Evolutionary conservation across 2,797 vertebrate species (phyloP).

Genomic region (Paguma larvata): DNA sequence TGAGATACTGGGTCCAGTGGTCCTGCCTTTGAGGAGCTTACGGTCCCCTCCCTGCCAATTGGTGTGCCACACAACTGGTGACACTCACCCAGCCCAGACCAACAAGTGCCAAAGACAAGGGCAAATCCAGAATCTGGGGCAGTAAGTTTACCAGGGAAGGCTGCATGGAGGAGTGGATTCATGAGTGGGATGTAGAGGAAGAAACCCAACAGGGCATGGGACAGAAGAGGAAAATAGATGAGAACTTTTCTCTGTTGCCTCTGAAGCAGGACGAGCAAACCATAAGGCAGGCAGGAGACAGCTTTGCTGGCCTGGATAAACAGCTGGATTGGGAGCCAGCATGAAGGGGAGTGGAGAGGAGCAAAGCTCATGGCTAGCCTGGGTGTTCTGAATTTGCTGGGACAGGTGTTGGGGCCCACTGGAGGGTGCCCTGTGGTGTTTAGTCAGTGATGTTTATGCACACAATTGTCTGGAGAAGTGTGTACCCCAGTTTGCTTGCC

Average conservation of each 20-base stretch:
- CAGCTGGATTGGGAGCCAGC: not conserved
- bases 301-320: not conserved
- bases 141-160: not conserved
- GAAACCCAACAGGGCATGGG: not conserved
- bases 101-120: not conserved
- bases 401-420: not conserved
- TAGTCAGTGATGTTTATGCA: not conserved
- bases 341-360: not conserved
- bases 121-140: not conserved
- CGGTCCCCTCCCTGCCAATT: not conserved
- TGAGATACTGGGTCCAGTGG: not conserved
- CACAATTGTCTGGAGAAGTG: no score
- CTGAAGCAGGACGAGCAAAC: not conserved
- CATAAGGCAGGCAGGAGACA: not conserved
- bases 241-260: not conserved
- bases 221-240: not conserved
- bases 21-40: not conserved
- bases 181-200: not conserved
- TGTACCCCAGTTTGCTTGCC: not conserved
- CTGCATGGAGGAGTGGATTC: conserved; percentile 38
- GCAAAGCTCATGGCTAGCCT: not conserved
- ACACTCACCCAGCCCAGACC: not conserved
- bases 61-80: not conserved
- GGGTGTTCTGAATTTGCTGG: not conserved
- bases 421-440: not conserved